phyloP scores from a whole-genome alignment of 2,113 vertebrate genomes.

The Onychostoma macrolepis region DNA sequence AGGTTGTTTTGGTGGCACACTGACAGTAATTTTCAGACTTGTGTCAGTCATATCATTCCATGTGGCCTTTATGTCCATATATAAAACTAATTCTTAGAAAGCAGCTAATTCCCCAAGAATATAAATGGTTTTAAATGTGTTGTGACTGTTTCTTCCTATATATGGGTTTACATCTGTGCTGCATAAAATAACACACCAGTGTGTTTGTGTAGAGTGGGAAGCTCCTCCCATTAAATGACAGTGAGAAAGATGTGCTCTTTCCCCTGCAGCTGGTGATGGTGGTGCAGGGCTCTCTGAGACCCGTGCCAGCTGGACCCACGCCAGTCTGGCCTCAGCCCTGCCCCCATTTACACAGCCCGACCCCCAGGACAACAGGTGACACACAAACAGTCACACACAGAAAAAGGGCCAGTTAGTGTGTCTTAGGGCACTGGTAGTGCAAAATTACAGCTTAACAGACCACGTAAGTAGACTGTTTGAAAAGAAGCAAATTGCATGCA shows the following conservation, averaged over 20 bases:
- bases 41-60: background rate
- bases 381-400: background rate
- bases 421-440: background rate
- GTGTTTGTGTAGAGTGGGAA: background rate
- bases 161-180: background rate
- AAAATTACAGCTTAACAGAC: constrained; percentile 9
- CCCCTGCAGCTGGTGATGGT: constrained; percentile 27
- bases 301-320: constrained; percentile 24
- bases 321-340: constrained; percentile 5
- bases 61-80: background rate
- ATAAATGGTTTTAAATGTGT: background rate
- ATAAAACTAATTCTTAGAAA: background rate
- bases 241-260: constrained; percentile 22
- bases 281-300: background rate
- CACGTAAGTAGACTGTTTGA: constrained; percentile 26
- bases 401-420: background rate
- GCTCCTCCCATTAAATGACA: constrained; percentile 5
- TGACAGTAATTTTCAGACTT: background rate
- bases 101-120: background rate
- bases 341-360: background rate
- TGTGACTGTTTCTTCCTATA: background rate
- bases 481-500: constrained; percentile 32
- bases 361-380: constrained; percentile 32
- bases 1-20: background rate
- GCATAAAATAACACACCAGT: background rate